Percentiles rank a stretch among this genome's conserved stretches.
phyloP scores from a whole-genome alignment of 2,888 invertebrate species.

The Dasysyrphus tricinctus region DNA sequence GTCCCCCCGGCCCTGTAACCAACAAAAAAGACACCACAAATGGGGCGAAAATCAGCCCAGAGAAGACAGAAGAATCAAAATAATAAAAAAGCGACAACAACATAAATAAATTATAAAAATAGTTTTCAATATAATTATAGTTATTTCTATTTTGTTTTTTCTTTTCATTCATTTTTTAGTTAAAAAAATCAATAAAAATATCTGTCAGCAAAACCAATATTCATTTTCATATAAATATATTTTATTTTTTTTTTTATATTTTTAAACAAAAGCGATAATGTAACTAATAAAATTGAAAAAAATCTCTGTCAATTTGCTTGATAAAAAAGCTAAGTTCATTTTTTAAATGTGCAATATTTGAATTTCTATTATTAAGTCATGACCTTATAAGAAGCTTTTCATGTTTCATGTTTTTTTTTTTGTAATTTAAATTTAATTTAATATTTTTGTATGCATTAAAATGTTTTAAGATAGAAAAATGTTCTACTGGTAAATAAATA shows the following conservation, averaged over 20 bases:
- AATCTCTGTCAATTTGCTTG: constrained; percentile 45
- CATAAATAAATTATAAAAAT: constrained; percentile 79
- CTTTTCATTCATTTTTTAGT: constrained; percentile 48
- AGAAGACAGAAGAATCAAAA: constrained; percentile 77
- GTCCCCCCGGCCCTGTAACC: constrained; percentile 83
- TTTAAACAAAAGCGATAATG: constrained; percentile 54
- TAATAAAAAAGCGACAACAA: constrained; percentile 76
- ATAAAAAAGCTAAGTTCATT: constrained; percentile 41
- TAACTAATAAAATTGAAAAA: constrained; percentile 24
- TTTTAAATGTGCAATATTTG: constrained; percentile 61
- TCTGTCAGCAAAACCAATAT: constrained; percentile 8
- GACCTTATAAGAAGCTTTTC: constrained; percentile 36
- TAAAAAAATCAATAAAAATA: constrained; percentile 46
- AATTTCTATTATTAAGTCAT: constrained; percentile 40
- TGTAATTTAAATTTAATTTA: constrained; percentile 9
- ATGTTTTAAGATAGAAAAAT: constrained; percentile 52
- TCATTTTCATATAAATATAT: background rate
- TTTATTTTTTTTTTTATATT: constrained; percentile 36
- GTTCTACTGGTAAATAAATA: constrained; percentile 63
- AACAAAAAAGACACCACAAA: constrained; percentile 84
- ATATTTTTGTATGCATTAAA: constrained; percentile 62
- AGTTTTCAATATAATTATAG: constrained; percentile 45
- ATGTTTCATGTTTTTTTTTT: constrained; percentile 27
- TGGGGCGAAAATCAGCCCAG: constrained; percentile 84
- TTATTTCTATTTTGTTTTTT: constrained; percentile 34